These are phyloP conservation scores for Anthrax anthrax DNA, from an alignment of 2,888 invertebrate species.

Conservation along the genomic window DNA sequence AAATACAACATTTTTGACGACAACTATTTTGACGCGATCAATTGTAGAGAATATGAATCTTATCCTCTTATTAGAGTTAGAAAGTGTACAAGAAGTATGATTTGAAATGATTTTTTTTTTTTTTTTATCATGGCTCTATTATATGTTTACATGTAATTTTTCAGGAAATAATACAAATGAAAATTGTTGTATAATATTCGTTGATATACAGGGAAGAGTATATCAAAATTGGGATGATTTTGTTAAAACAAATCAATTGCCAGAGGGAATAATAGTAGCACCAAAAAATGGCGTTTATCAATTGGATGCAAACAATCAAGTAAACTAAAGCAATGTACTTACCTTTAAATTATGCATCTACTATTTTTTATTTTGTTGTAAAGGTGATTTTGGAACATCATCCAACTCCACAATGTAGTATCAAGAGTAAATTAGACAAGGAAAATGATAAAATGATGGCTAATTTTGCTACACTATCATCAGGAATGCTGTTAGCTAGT, in stretches of 20 bases:
- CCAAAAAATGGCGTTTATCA: conserved; percentile 33
- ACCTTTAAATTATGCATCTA: not conserved
- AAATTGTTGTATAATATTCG: conserved; percentile 27
- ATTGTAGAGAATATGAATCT: too few species aligned
- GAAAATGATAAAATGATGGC: conserved; percentile 17
- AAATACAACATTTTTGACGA: too few species aligned
- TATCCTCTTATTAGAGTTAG: too few species aligned
- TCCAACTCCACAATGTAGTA: conserved; percentile 20
- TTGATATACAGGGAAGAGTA: conserved; percentile 32
- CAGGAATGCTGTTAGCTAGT: not conserved
- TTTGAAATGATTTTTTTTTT: too few species aligned
- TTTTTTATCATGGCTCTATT: too few species aligned
- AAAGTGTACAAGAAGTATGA: too few species aligned
- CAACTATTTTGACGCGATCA: too few species aligned
- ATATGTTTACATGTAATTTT: too few species aligned
- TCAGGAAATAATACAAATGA: too few species aligned
- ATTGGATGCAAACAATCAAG: conserved; percentile 12
- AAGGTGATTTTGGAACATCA: conserved; percentile 18
- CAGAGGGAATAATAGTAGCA: conserved; percentile 33
- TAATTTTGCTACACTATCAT: conserved; percentile 13
- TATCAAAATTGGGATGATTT: conserved; percentile 36
- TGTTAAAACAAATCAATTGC: conserved; percentile 32
- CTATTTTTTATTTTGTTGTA: not conserved
- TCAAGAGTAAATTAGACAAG: conserved; percentile 9
- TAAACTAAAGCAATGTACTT: not conserved